Base-by-base conservation (phyloP, 2,113 vertebrate genomes). In the Harpagus bidentatus region DNA sequence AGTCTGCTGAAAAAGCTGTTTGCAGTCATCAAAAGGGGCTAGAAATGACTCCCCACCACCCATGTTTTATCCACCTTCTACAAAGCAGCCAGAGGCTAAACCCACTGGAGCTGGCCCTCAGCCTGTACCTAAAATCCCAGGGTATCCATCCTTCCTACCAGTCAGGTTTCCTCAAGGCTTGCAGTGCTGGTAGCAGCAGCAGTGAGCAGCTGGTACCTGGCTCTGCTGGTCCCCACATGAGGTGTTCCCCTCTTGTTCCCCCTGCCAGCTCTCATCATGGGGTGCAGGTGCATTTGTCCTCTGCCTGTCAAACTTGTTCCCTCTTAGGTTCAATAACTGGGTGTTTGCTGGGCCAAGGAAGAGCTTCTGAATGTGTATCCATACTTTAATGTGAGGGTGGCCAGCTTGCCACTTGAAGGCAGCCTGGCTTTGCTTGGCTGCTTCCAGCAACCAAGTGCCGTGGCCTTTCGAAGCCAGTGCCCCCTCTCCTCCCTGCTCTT, bases 381-480 rank as follows among this genome's bases (percentile, higher is more conserved):
- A 3, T n/a, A 7, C 23, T 31, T 58, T 0, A 34, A 2, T 7
- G 36, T 1, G 20, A 53, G 16, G 18, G 40, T 78, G 13, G 29
- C 8, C 4, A 15, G 6, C 34, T 66, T 26, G 62, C 4, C 31
- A 31, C 59, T 66, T 47, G 50, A 66, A 70, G 36, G 65, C 38
- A 73, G 13, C 32, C 29, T 65, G 78, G 69, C 29, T 81, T 88
- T 82, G 63, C 16, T 69, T 48, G 65, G 42, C 36, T 53, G 22
- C 62, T 67, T 76, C 48, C 43, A 90, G 38, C 28, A 38, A 10
- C 56, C 0, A 2, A 22, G 26, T 0, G 1, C 55, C 4, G 4
- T 61, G 50, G 42, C 34, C 36, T 66, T 56, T 2, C 9, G 70
- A 32, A 87, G 43, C n/a, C 1, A 3, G 21, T 65, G 12, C 6